Base-by-base conservation (phyloP, 1,140 invertebrate species). In the Sminthurides bifidus region DNA sequence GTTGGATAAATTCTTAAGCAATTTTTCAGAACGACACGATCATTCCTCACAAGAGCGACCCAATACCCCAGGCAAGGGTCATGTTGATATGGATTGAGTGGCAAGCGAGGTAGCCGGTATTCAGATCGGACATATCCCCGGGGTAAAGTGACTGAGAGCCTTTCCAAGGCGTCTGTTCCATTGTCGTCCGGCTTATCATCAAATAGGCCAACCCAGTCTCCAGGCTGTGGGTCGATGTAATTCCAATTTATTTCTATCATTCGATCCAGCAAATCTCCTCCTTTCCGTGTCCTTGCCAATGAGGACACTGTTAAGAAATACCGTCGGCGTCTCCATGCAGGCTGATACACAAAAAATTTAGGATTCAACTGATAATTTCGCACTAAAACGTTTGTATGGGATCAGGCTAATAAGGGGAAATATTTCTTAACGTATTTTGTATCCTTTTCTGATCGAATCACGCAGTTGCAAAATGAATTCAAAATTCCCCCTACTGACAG, bases 1-100 rank as follows among this genome's bases (percentile, higher is more conserved):
- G 75, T 77, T 0, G 80, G 80, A 62, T 78, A 74, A 31, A 81
- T 77, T 61, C 74, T 75, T 24, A 82, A 66, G 66, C 81, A 83
- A 15, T 77, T 74, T 19, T 69, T 72, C 49, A 74, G 67, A 6
- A 78, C 63, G 23, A 77, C 64, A 5, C 63, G 60, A 21, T 73
- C 70, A 27, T 75, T 68, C 56, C 71, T 71, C 26, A 76, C 74
- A 27, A 77, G 74, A 17, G 73, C 75, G 26, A 79, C 78, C 69
- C 71, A 75, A 49, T 65, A 73, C 1, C 69, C 68, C 1, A 74
- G 52, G 54, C 72, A 74, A 6, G 67, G 66, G n/a, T 69, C 51
- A n/a, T n/a, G n/a, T 2, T 45, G 21, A 21, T 27, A 31, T 12
- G 44, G 35, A 14, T 44, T 50, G 5, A 61, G 46, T 21, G 57